A percentile compares a stretch with the other conserved stretches of the same genome.
Evolutionary conservation across 2,888 invertebrate species (phyloP).

Genomic region (Physocephala rufipes): DNA sequence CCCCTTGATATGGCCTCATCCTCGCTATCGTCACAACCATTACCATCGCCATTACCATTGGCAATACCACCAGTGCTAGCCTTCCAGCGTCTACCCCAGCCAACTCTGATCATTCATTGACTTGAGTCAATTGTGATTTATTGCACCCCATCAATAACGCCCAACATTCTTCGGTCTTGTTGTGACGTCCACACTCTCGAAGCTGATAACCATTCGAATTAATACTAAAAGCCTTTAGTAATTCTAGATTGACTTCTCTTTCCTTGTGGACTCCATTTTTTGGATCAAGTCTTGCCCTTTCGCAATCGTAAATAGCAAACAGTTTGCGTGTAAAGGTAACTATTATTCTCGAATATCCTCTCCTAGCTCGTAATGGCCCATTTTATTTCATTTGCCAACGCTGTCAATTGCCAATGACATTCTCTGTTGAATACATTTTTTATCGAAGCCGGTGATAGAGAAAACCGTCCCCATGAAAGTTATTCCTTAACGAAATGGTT

Average conservation of each 20-base stretch:
- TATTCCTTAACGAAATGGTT: constrained; percentile 53
- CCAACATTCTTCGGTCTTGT: constrained; percentile 50
- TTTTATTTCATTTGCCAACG: constrained; percentile 41
- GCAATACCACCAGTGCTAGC: background rate
- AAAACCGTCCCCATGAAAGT: constrained; percentile 43
- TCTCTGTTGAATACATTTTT: constrained; percentile 45
- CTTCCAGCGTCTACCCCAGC: background rate
- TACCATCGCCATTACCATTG: background rate
- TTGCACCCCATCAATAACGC: constrained; percentile 58
- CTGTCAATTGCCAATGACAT: constrained; percentile 42
- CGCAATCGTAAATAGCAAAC: background rate
- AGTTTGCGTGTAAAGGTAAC: background rate
- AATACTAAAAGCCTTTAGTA: constrained; percentile 38
- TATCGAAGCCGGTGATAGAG: constrained; percentile 22
- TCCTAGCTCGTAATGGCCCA: constrained; percentile 25
- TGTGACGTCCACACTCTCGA: background rate
- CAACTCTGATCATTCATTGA: constrained; percentile 19
- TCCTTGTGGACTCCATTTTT: background rate
- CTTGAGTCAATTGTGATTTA: constrained; percentile 49
- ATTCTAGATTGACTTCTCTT: constrained; percentile 14
- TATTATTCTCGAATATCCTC: background rate
- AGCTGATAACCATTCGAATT: constrained; percentile 26
- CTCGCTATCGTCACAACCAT: too few relatives aligned
- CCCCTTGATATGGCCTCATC: too few relatives aligned
- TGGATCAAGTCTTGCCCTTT: background rate